Conservation (phyloP, 2,113 vertebrate species). For the Anoura caudifer region DNA sequence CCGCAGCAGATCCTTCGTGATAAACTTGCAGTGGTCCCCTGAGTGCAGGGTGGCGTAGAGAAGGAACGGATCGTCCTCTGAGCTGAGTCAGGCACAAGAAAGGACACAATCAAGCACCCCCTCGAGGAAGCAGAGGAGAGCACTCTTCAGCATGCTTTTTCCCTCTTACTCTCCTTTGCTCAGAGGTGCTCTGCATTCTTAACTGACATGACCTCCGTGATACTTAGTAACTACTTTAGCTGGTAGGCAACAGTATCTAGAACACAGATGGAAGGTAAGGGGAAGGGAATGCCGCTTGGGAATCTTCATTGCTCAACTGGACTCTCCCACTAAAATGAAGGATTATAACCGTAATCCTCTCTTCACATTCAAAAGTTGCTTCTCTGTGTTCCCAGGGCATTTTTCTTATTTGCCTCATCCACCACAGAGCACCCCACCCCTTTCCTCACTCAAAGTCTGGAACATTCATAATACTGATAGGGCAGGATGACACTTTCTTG, state of each 20-base stretch:
- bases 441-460: background rate
- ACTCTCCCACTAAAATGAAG: background rate
- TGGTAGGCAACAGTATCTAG: background rate
- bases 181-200: background rate
- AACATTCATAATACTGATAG: background rate
- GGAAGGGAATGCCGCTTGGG: background rate
- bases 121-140: background rate
- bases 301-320: background rate
- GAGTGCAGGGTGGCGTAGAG: constrained; percentile 93
- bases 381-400: background rate
- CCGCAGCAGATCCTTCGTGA: constrained; percentile 94
- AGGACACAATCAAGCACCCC: constrained; percentile 32
- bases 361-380: background rate
- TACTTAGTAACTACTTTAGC: background rate
- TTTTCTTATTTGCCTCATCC: background rate
- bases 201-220: background rate
- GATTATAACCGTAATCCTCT: background rate
- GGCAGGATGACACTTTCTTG: background rate
- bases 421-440: background rate
- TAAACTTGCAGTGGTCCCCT: constrained; percentile 91
- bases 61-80: constrained; percentile 95
- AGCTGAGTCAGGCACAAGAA: constrained; percentile 80
- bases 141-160: background rate
- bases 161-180: background rate
- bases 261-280: background rate